Percentiles rank a stretch among this genome's conserved stretches.
Conservation (phyloP, 2,888 invertebrate species). For the Agonopterix alstromeriana region DNA sequence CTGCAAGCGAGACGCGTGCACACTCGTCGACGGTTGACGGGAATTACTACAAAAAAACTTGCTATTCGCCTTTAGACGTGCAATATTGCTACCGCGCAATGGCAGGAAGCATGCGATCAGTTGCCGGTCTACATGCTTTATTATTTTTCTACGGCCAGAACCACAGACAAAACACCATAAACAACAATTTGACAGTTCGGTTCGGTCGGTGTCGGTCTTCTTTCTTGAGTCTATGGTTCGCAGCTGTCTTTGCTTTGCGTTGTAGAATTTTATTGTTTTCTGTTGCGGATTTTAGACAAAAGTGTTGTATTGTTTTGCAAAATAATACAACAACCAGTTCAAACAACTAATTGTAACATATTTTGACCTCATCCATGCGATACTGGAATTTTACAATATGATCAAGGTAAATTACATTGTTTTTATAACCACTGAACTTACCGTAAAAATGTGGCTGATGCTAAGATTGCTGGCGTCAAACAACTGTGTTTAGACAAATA, state of each 20-base stretch:
- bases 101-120: too few species aligned
- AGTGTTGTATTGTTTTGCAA: conserved; percentile 22
- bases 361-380: background rate
- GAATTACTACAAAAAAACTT: too few species aligned
- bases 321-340: conserved; percentile 7
- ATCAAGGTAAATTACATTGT: conserved; percentile 37
- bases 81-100: too few species aligned
- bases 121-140: too few species aligned
- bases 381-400: conserved; percentile 29
- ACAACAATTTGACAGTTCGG: conserved; percentile 41
- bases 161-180: background rate
- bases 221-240: conserved; percentile 20
- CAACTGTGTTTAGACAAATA: too few species aligned
- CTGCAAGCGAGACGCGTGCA: too few species aligned
- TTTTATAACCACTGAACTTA: conserved; percentile 6
- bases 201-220: too few species aligned
- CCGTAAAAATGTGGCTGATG: conserved; percentile 2
- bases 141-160: too few species aligned
- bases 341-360: conserved; percentile 2
- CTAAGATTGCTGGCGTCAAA: conserved; percentile 2
- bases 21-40: too few species aligned
- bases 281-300: conserved; percentile 43
- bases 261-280: conserved; percentile 39
- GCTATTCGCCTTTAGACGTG: too few species aligned
- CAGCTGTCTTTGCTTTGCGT: conserved; percentile 72